These are phyloP conservation scores for Siphamia tubifer DNA, from an alignment of 2,113 vertebrate species.

Conservation along the genomic window DNA sequence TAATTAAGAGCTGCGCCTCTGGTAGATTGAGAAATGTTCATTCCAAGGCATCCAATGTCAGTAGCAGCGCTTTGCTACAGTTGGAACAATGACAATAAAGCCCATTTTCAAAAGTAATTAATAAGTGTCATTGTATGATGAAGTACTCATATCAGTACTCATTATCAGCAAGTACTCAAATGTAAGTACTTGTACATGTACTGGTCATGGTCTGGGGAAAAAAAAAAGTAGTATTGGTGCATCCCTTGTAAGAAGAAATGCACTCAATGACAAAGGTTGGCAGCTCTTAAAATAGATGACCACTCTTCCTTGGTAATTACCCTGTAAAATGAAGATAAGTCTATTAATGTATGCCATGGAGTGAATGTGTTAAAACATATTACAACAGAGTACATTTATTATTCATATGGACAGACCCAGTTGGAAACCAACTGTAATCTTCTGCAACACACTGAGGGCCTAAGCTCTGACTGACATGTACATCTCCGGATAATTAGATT, in stretches of 20 bases:
- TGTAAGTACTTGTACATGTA: too few relatives aligned
- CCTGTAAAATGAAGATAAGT: background rate
- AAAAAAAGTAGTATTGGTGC: too few relatives aligned
- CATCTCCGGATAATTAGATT: background rate
- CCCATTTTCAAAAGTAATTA: too few relatives aligned
- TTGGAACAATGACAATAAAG: too few relatives aligned
- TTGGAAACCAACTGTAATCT: background rate
- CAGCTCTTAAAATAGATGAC: slow-evolving; percentile 22
- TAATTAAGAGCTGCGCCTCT: too few relatives aligned
- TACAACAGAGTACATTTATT: slow-evolving; percentile 21
- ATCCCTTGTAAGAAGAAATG: slow-evolving; percentile 22
- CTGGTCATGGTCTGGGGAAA: too few relatives aligned
- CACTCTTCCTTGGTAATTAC: slow-evolving; percentile 36
- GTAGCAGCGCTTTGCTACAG: too few relatives aligned
- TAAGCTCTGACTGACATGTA: slow-evolving; percentile 1
- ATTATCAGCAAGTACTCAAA: too few relatives aligned
- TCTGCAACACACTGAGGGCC: background rate
- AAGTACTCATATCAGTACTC: too few relatives aligned
- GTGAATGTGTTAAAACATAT: slow-evolving; percentile 21
- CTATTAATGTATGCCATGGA: slow-evolving; percentile 1
- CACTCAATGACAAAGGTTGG: slow-evolving; percentile 5
- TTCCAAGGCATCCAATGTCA: too few relatives aligned
- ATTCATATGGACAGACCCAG: background rate
- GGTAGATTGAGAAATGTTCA: too few relatives aligned
- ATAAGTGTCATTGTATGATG: too few relatives aligned